These are phyloP conservation scores for Pyrgilauda ruficollis DNA, from an alignment of 2,113 vertebrate genomes.

Conservation along the genomic window DNA sequence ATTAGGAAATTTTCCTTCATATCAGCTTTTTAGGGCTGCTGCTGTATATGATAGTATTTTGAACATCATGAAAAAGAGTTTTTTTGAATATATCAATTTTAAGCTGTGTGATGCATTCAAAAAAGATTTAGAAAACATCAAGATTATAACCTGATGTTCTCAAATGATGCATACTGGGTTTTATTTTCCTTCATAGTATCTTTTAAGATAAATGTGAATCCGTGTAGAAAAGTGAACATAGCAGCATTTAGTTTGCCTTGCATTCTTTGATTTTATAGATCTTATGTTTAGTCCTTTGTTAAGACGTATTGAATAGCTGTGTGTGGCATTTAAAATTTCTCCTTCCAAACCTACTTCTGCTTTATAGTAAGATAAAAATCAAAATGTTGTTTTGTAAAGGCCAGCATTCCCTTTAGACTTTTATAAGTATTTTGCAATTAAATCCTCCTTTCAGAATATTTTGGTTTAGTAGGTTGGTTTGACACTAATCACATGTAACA, in stretches of 20 bases:
- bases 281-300: background rate
- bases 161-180: background rate
- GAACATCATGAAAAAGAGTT: background rate
- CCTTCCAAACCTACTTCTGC: background rate
- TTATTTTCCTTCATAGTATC: slow-evolving; percentile 3
- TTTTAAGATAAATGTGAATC: background rate
- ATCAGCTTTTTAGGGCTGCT: background rate
- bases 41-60: background rate
- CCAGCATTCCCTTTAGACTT: background rate
- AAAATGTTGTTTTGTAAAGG: background rate
- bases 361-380: background rate
- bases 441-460: background rate
- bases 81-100: background rate
- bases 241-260: background rate
- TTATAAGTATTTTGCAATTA: background rate
- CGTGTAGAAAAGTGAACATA: background rate
- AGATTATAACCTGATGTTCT: background rate
- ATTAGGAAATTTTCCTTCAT: background rate
- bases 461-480: background rate
- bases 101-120: background rate
- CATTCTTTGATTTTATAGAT: slow-evolving; percentile 13
- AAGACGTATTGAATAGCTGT: background rate
- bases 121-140: background rate
- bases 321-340: background rate
- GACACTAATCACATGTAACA: background rate